Evolutionary conservation across 1,140 invertebrate genomes (phyloP), one percentile per base, ranked within the genome.

Genomic region (Drosophila tristis): DNA sequence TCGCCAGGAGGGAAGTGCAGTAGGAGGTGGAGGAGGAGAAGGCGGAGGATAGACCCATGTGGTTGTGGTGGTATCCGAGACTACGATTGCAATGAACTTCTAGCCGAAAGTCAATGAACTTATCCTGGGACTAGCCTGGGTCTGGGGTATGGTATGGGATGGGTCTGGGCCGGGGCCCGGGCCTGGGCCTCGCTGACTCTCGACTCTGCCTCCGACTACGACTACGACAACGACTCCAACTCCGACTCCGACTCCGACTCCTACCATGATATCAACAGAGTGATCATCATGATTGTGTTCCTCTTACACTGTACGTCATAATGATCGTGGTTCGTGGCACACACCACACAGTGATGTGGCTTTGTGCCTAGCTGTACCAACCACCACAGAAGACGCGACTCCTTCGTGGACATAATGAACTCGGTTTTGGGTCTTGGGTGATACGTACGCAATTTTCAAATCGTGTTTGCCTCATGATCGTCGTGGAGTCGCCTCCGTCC

Each of bases 351-450:
- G 78, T 70, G 71, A 59, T 58, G 74, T 89, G 80, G 84, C 84
- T 82, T 89, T 82, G 82, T 89, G 71, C 53, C 57, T 66, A 73
- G 61, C 72, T 74, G 72, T 74, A 74, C 71, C 70, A 59, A 59
- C 55, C 31, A 31, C 31, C 31, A 31, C 31, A 31, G 31, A 31
- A 31, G 31, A 31, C 31, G 66, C 73, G 59, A 49, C 66, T 82
- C 65, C 84, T 86, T 67, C 65, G 74, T 87, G 78, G 84, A 87
- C 82, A 87, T 89, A 89, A 89, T 89, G 84, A 89, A 89, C 84
- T 89, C 61, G 76, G 73, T 70, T 80, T 89, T 79, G 70, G 56
- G 47, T 25, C 47, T 59, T 47, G 50, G 9, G 6, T n/a, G 66
- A 73, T 80, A 63, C 72, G 67, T 89, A 89, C 84, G 84, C 84